phyloP scores from a whole-genome alignment of 2,797 vertebrate species.

The Hydrophis major region DNA sequence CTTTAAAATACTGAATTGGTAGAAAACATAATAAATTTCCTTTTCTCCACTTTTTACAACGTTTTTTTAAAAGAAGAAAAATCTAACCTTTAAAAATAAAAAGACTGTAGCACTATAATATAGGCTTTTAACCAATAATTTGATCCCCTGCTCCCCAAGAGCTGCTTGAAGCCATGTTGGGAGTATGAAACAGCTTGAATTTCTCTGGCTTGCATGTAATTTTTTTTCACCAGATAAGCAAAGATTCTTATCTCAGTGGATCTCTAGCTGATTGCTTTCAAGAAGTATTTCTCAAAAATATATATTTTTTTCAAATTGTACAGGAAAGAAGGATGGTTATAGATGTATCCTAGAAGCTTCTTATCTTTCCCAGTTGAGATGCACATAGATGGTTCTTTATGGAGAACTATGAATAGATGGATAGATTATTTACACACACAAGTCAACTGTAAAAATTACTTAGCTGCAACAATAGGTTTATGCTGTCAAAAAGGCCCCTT shows the following conservation, averaged over 20 bases:
- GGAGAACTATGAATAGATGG: constrained; percentile 14
- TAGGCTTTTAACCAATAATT: background rate
- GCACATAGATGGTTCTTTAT: constrained; percentile 27
- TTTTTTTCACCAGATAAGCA: constrained; percentile 6
- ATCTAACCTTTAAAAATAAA: background rate
- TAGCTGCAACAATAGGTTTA: background rate
- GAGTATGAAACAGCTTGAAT: background rate
- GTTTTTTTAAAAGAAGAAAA: background rate
- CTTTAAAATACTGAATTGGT: background rate
- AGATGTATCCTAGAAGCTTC: constrained; percentile 20
- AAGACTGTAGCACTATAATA: background rate
- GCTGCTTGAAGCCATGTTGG: background rate
- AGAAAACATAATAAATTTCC: constrained; percentile 1
- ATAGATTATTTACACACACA: constrained; percentile 5
- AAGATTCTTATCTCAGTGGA: background rate
- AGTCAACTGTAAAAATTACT: background rate
- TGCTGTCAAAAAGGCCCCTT: background rate
- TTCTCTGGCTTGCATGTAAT: background rate
- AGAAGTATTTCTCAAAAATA: constrained; percentile 21
- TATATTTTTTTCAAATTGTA: constrained; percentile 34
- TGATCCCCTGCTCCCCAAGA: background rate
- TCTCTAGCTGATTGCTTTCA: constrained; percentile 30
- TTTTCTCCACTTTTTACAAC: background rate
- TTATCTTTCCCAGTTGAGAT: constrained; percentile 22
- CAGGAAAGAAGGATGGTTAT: constrained; percentile 33